Evolutionary conservation across 30 jellyfish, hydroid and myxozoan genomes (phyloP), one percentile per base, ranked within the genome.

Genomic region (Hydra vulgaris): DNA sequence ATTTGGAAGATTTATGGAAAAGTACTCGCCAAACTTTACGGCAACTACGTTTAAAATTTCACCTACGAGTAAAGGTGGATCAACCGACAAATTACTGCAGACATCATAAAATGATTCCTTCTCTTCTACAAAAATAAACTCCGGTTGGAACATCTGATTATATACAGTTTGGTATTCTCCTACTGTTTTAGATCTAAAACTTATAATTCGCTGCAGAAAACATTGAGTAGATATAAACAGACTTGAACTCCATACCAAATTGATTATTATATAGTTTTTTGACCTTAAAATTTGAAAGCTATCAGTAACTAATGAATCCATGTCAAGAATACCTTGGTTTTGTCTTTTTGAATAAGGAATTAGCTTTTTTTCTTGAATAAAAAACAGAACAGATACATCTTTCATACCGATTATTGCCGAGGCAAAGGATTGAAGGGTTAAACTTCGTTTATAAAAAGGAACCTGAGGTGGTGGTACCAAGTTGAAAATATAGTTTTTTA

Each of bases 321-420:
- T 22, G 18, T 25, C 73, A 17, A 53, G 15, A 8, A 53, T 54
- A n/a, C 86, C 86, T 53, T 71, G 75, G 77, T 72, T 81, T 17
- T 61, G 24, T 21, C 24, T 19, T 21, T 18, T 23, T 8, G 77
- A 27, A 20, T 27, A 81, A 20, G 20, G 88, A 15, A 81, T 20
- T 0, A 72, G 20, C 23, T 24, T 81, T 12, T 71, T 81, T 27
- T 23, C 22, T 76, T 85, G 93, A 25, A 86, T 82, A 19, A 54
- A 68, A 79, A 81, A 89, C 53, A 85, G 82, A 53, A 89, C 54
- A 21, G 79, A 80, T 7, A 83, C 95, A 74, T 85, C 87, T 52
- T 78, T 85, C 71, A 74, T 74, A 21, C 17, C 54, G 21, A 40
- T 22, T 23, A 61, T 52, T 15, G 67, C 26, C 1, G 86, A 81